Base-by-base conservation (phyloP, 2,797 vertebrate species). In the Cyclura pinguis region DNA sequence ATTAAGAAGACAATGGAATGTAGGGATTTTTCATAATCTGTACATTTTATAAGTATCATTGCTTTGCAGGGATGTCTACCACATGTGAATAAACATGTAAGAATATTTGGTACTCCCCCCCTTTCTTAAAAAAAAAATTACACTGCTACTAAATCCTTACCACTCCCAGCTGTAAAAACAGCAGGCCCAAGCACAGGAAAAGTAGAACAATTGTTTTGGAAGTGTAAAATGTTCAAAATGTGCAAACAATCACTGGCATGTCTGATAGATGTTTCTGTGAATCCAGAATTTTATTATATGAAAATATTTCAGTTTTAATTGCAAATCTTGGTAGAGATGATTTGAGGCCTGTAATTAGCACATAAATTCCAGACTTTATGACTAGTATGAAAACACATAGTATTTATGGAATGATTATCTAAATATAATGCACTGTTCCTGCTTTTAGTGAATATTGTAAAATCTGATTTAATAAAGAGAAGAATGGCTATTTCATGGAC, bases 281-380 rank as follows among this genome's bases (percentile, higher is more conserved):
- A 94, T 95, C 84, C 87, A 89, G 85, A 85, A 94, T 95, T 92
- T 95, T 91, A 96, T 92, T 94, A 96, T 96, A 90, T 95, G 93
- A 96, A 97, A 96, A 96, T 96, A 96, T 95, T 97, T 96, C 95
- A 94, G 90, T 95, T 96, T 96, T 97, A 97, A 96, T 96, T 97
- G 94, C 92, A 96, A 95, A 93, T 95, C 88, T 94, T 92, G 88
- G 91, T 92, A 91, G 92, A 95, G 94, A 97, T 97, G 94, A 96
- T 96, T 97, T 96, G 93, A 92, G 91, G 89, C 95, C 91, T 96
- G 87, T 97, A 96, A 95, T 97, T 97, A 97, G 90, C 90, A 95
- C 94, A 95, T 95, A 94, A 94, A 95, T 94, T 95, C 92, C 95
- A 97, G 94, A 95, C 89, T 95, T 96, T 95, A 90, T 94, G 94